phyloP scores from a whole-genome alignment of 2,888 invertebrate species.

The Gerosis bhagava region DNA sequence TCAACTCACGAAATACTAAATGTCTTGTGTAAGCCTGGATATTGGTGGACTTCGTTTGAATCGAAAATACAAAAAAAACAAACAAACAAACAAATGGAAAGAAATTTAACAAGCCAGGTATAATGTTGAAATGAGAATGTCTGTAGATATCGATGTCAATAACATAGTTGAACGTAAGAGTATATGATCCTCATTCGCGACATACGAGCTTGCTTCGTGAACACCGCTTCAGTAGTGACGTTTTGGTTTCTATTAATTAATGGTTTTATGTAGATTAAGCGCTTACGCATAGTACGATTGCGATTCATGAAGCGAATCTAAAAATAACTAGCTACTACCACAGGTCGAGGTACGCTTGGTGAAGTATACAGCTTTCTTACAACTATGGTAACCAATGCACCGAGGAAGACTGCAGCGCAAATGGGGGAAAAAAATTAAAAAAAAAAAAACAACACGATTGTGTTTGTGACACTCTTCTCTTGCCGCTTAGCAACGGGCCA shows the following conservation, averaged over 20 bases:
- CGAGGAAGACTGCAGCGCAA: conserved; percentile 42
- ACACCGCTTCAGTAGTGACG: conserved; percentile 63
- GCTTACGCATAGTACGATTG: conserved; percentile 54
- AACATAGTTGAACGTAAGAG: too few species aligned
- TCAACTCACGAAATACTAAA: too few species aligned
- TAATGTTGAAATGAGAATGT: too few species aligned
- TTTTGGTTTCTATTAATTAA: conserved; percentile 56
- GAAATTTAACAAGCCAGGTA: too few species aligned
- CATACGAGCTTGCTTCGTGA: conserved; percentile 65
- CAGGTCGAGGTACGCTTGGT: conserved; percentile 62
- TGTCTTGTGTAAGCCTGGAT: too few species aligned
- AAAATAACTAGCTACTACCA: conserved; percentile 48
- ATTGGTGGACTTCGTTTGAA: too few species aligned
- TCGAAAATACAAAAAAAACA: too few species aligned
- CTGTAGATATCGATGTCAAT: too few species aligned
- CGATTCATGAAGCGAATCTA: conserved; percentile 44
- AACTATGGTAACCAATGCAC: conserved; percentile 50
- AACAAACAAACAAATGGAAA: too few species aligned
- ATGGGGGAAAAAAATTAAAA: too few species aligned
- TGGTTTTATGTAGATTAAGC: conserved; percentile 55
- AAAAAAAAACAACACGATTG: conserved; percentile 17
- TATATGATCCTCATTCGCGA: too few species aligned
- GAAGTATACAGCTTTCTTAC: conserved; percentile 51
- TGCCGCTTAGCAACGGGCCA: conserved; percentile 33
- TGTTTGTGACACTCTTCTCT: conserved; percentile 28